These are phyloP conservation scores for Ametastegia equiseti DNA, from an alignment of 2,888 invertebrate genomes.

Conservation along the genomic window DNA sequence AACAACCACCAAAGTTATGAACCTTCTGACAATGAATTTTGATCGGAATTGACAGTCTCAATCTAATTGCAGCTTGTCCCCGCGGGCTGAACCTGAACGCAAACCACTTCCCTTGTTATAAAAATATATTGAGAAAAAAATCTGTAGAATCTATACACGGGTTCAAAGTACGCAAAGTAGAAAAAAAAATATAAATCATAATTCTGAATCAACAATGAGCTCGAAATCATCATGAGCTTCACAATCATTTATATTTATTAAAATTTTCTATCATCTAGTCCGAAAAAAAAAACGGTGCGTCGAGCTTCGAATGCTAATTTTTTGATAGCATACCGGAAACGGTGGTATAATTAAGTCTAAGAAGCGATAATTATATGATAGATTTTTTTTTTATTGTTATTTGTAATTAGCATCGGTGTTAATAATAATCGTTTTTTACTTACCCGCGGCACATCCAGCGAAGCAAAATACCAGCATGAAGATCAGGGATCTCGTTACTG, in stretches of 20 bases:
- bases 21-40: background rate
- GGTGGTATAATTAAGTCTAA: too few species aligned
- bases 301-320: too few species aligned
- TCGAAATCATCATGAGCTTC: too few species aligned
- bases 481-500: conserved; percentile 65
- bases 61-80: conserved; percentile 8
- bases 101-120: too few species aligned
- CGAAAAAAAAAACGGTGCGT: too few species aligned
- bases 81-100: background rate
- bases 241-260: too few species aligned
- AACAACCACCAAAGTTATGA: background rate
- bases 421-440: conserved; percentile 54
- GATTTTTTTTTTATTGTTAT: background rate
- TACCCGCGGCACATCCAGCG: conserved; percentile 81
- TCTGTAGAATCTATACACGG: too few species aligned
- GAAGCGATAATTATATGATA: background rate
- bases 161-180: too few species aligned
- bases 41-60: conserved; percentile 15
- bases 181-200: too few species aligned
- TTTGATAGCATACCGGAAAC: too few species aligned
- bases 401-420: background rate
- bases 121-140: background rate
- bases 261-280: too few species aligned
- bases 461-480: conserved; percentile 79
- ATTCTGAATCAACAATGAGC: too few species aligned